Evolutionary conservation across 2,113 vertebrate species (phyloP), one percentile per base, ranked within the genome.

Genomic region (Podilymbus podiceps): DNA sequence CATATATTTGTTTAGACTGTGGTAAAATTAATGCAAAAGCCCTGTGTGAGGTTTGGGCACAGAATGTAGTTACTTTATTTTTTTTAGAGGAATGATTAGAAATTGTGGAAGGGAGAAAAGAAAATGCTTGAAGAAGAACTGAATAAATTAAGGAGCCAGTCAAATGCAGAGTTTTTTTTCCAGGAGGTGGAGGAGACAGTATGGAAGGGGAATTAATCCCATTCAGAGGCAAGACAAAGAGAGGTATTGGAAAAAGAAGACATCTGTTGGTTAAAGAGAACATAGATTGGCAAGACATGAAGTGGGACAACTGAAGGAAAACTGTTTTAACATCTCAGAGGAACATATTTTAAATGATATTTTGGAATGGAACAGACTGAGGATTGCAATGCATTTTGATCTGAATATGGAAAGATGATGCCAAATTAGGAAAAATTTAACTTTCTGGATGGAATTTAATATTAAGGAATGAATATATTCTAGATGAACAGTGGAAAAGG

Each of bases 211-310:
- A 84, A 67, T 92, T 71, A 63, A 63, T 58, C 33, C 44, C 56
- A 83, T 74, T 68, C 69, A 71, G 59, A 63, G 67, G 78, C 92
- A 86, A 92, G 63, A 73, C 71, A 93, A 93, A 91, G 71, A 89
- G 64, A 73, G 17, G 60, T 93, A 73, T 5, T 55, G 88, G 96
- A 93, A 75, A 91, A 94, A 85, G 33, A 79, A 68, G 80, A 84
- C 55, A 69, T 69, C 76, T 72, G 88, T 47, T 79, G 30, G 68
- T 91, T 90, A 93, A 88, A 63, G 56, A 96, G 66, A 93, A 58
- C 25, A 73, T 21, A 86, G 72, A 90, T 86, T 94, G 95, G 88
- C 87, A 97, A 94, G 75, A 93, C 68, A 96, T 85, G 35, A 95
- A 92, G 78, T 95, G 77, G 60, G 68, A 85, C 42, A 75, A 64